phyloP scores from a whole-genome alignment of 2,888 invertebrate species.

The Oscheius sp. region DNA sequence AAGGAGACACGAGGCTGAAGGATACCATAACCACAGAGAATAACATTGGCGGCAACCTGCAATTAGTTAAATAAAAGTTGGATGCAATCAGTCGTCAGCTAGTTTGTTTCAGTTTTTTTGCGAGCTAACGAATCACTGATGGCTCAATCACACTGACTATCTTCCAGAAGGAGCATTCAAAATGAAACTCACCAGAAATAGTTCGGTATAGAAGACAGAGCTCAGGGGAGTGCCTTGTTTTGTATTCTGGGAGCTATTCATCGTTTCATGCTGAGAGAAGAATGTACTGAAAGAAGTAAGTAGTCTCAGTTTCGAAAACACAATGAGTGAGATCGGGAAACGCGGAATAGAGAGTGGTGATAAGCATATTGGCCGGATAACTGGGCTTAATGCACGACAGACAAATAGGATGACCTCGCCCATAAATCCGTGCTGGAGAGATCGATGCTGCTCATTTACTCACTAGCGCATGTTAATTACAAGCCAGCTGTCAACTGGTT shows the following conservation, averaged over 20 bases:
- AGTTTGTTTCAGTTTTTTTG: too few relatives aligned
- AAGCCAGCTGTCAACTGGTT: slow-evolving; percentile 33
- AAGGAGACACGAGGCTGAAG: slow-evolving; percentile 32
- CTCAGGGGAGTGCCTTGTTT: slow-evolving; percentile 23
- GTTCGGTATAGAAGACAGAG: slow-evolving; percentile 34
- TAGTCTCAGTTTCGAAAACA: not conserved
- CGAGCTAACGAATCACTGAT: too few relatives aligned
- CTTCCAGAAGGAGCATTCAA: not conserved
- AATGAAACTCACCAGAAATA: slow-evolving; percentile 24
- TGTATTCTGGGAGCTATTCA: slow-evolving; percentile 21
- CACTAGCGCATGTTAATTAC: slow-evolving; percentile 34
- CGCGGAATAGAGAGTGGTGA: not conserved
- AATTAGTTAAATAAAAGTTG: not conserved
- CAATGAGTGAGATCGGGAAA: not conserved
- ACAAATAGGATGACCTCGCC: slow-evolving; percentile 33
- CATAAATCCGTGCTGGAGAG: slow-evolving; percentile 34
- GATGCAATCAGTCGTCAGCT: too few relatives aligned
- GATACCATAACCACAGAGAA: slow-evolving; percentile 27
- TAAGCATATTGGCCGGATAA: slow-evolving; percentile 24
- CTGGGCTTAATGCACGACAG: slow-evolving; percentile 21
- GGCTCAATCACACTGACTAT: too few relatives aligned
- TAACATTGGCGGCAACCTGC: slow-evolving; percentile 23
- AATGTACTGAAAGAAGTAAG: not conserved
- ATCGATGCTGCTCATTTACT: slow-evolving; percentile 37
- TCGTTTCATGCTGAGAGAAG: slow-evolving; percentile 13